These are phyloP conservation scores for Eulemur rubriventer DNA, from an alignment of 2,797 vertebrate genomes.

Conservation along the genomic window DNA sequence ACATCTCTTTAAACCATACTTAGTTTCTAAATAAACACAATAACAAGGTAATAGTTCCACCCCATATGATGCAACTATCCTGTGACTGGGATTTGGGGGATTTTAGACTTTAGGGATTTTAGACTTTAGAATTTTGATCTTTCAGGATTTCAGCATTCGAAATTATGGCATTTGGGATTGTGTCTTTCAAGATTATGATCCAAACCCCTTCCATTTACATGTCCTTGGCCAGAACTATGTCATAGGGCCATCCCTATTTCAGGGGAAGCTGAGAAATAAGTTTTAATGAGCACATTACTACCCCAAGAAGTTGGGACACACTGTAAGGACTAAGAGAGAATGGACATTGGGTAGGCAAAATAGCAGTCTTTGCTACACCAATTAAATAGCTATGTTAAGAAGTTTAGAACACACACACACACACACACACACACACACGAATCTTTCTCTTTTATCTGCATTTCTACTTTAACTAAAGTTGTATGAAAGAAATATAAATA, in stretches of 20 bases:
- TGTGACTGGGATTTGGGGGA: background rate
- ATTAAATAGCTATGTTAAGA: background rate
- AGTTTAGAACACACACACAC: background rate
- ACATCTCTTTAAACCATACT: background rate
- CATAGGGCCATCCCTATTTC: background rate
- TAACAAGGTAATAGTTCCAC: background rate
- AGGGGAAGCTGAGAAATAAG: background rate
- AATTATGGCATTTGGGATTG: background rate
- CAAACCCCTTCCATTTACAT: background rate
- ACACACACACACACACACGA: background rate
- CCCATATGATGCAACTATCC: background rate
- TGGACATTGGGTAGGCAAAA: background rate
- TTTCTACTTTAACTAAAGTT: constrained; percentile 25
- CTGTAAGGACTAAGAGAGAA: background rate
- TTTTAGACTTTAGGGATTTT: background rate
- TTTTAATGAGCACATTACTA: background rate
- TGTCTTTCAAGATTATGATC: background rate
- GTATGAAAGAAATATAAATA: constrained; percentile 14
- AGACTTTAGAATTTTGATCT: background rate
- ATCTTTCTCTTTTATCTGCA: background rate
- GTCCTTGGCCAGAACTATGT: background rate
- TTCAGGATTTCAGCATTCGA: background rate
- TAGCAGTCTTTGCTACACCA: background rate
- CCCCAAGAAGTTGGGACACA: background rate
- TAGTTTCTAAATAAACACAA: background rate